phyloP scores from a whole-genome alignment of 2,113 vertebrate genomes.

The Pelodiscus sinensis region DNA sequence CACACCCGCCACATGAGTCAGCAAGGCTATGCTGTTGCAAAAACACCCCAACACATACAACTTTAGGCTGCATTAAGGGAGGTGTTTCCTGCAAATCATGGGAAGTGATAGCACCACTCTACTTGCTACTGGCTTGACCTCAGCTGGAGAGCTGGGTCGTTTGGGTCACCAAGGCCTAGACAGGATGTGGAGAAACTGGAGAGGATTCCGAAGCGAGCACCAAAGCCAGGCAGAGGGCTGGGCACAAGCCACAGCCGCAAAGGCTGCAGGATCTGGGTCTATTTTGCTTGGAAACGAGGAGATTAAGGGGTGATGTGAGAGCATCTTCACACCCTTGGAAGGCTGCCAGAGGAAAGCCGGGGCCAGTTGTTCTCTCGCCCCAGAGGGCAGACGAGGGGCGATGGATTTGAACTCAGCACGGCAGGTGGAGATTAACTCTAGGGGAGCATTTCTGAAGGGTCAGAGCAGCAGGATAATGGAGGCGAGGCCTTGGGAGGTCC shows the following conservation, averaged over 20 bases:
- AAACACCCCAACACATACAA: not conserved
- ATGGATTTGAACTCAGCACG: not conserved
- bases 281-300: not conserved
- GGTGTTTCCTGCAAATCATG: not conserved
- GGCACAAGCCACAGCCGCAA: not conserved
- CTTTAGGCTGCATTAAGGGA: not conserved
- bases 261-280: not conserved
- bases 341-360: not conserved
- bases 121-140: not conserved
- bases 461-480: not conserved
- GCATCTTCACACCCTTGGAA: rapidly evolving
- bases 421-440: not conserved
- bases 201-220: not conserved
- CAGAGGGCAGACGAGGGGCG: not conserved
- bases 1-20: not conserved
- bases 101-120: not conserved
- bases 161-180: not conserved
- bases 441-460: not conserved
- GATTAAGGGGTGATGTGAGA: not conserved
- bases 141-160: not conserved
- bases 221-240: not conserved
- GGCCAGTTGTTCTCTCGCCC: not conserved
- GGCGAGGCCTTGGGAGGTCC: not conserved
- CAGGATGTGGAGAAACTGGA: not conserved
- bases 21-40: not conserved